These are phyloP conservation scores for Hirtodrosophila histrioides DNA, from an alignment of 2,888 invertebrate species.

Conservation along the genomic window DNA sequence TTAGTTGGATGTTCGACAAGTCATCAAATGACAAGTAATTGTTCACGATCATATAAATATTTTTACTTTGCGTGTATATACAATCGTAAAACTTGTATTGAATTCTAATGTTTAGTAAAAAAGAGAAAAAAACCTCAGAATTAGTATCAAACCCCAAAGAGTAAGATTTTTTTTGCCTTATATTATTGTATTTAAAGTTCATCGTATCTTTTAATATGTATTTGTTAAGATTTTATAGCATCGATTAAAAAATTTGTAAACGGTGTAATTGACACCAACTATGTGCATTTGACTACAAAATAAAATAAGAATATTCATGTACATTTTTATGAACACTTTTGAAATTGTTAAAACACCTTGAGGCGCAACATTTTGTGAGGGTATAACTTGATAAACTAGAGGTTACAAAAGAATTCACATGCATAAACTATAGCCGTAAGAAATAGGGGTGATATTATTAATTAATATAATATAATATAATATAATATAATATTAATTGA, in stretches of 20 bases:
- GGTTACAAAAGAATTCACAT: no score
- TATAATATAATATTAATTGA: no score
- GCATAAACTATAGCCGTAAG: no score
- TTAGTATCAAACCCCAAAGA: slow-evolving; percentile 37
- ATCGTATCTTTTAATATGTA: slow-evolving; percentile 44
- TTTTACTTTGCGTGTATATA: slow-evolving; percentile 25
- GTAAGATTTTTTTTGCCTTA: slow-evolving; percentile 34
- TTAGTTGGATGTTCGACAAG: slow-evolving; percentile 2
- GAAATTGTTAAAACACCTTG: no score
- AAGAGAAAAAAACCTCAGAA: slow-evolving; percentile 22
- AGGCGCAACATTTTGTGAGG: no score
- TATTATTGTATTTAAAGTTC: slow-evolving; percentile 50
- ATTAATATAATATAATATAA: no score
- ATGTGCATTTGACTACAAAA: slow-evolving; percentile 62
- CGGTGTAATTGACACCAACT: slow-evolving; percentile 56
- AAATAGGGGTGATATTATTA: no score
- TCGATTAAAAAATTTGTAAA: slow-evolving; percentile 60
- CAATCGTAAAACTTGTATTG: not conserved
- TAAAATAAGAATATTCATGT: slow-evolving; percentile 68
- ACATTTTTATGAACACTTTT: slow-evolving; percentile 16
- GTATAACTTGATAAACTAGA: no score
- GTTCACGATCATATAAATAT: not conserved
- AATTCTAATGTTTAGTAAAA: not conserved
- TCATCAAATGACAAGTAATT: slow-evolving; percentile 2
- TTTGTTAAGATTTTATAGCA: slow-evolving; percentile 53